Evolutionary conservation across 2,888 invertebrate genomes (phyloP), one percentile per base, ranked within the genome.

Genomic region (Selenia dentaria): DNA sequence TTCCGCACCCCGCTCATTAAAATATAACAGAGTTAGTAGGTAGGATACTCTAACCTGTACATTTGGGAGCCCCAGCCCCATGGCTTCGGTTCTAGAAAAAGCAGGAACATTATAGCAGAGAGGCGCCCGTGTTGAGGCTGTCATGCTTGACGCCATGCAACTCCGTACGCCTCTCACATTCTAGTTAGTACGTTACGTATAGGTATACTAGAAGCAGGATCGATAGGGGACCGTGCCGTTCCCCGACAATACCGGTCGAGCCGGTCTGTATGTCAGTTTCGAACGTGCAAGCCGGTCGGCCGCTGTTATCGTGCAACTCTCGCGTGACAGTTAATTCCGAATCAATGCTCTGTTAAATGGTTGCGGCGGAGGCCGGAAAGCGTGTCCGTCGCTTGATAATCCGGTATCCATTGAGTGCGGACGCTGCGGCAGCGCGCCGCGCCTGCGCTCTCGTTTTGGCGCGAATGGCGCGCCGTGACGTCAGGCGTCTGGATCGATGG

Each of bases 401-500:
- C 80, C 76, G 70, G 72, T 75, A 73, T 79, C 85, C 83, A 88
- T 84, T 87, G 86, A 91, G 84, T 80, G 83, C 76, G 82, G 83
- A 81, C 85, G 85, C 78, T 85, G 88, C 84, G 83, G 86, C 82
- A 81, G 67, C 79, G 74, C 67, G 71, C 55, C 83, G 83, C 88
- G 87, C 90, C 86, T 71, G 86, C 89, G 87, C 83, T 76, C 78
- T 84, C 76, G 81, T 89, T 91, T 90, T 90, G 91, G 91, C 91
- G 91, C 91, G 91, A 91, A 91, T 83, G 77, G 77, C 85, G 84
- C 79, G 80, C 79, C 77, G 81, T 88, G 91, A 89, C 90, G 90
- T 86, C 89, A 91, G 81, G 79, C 87, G 87, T 83, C 88, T 82
- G 88, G 91, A 91, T 91, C 91, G 91, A 91, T 91, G 89, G 82